Base-by-base conservation (phyloP, 2,888 invertebrate species). In the Ophion slaviceki region DNA sequence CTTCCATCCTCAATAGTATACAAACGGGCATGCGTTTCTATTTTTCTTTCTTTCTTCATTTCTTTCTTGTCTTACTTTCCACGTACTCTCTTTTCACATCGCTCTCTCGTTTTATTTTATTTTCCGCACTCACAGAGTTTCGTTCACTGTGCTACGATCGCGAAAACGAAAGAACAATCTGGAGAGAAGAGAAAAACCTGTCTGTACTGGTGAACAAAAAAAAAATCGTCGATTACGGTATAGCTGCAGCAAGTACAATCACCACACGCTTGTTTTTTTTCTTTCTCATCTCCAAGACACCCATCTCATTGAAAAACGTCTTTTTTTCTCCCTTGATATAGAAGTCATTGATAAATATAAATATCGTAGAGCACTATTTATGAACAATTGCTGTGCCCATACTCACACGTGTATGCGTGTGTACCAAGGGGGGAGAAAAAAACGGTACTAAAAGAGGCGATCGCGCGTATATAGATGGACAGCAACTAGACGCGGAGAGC, bases 211-310 rank as follows among this genome's bases (percentile, higher is more conserved):
- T 83, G 83, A 70, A 32, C 32, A 32, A 32, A 32, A 80, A 72
- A 80, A 20, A 68, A 80, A 78, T 83, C 83, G 78, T 78, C 72
- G 83, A 78, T 83, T 83, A 80, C 78, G 78, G 74, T 59, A 77
- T 24, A 40, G 40, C 40, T 64, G 32, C 47, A 62, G 76, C 45
- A 86, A 86, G 86, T 86, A 86, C 86, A 82, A 80, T 83, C 86
- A 82, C 86, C 86, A 5, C 57, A n/a, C n/a, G 14, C 53, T 53
- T 45, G 45, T 2, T 20, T 14, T 24, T 47, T 57, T 66, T 20
- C n/a, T 11, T 11, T 36, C n/a, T 10, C 7, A 40, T 7, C 40
- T 40, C 40, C 40, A 8, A 40, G 8, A 40, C 40, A 40, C 40
- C 40, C 40, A 1, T 10, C 47, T 28, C 20, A 32, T 71, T 53